phyloP scores from a whole-genome alignment of 2,888 invertebrate genomes.

The Pecten maximus region DNA sequence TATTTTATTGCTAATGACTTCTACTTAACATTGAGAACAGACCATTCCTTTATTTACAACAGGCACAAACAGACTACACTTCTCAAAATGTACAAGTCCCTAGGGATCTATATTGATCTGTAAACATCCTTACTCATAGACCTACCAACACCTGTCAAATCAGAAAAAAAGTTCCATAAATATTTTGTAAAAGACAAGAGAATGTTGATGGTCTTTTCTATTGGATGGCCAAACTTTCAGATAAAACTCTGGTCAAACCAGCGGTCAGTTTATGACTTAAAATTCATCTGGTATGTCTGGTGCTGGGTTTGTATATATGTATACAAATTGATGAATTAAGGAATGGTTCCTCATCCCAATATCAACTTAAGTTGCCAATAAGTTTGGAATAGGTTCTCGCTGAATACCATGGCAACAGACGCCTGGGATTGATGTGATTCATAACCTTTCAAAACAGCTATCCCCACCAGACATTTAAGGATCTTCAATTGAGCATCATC shows the following conservation, averaged over 20 bases:
- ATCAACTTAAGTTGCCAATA: slow-evolving; percentile 25
- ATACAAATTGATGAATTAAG: slow-evolving; percentile 21
- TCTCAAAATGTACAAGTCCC: neutral
- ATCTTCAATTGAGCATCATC: neutral
- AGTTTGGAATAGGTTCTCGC: neutral
- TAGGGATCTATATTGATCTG: neutral
- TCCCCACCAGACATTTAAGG: neutral
- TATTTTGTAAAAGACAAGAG: neutral
- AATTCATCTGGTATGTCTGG: neutral
- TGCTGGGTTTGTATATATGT: neutral
- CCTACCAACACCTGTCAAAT: neutral
- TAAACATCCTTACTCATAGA: neutral
- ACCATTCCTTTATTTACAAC: slow-evolving; percentile 1
- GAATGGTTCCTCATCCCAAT: neutral
- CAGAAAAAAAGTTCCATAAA: slow-evolving; percentile 5
- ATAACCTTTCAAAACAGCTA: slow-evolving; percentile 28
- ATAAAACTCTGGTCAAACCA: neutral
- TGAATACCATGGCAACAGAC: slow-evolving; percentile 4
- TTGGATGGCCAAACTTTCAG: neutral
- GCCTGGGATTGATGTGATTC: neutral
- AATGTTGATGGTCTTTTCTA: neutral
- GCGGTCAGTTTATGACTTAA: neutral
- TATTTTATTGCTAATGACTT: neutral
- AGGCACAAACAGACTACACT: neutral
- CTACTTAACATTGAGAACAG: neutral